These are phyloP conservation scores for Philonicus albiceps DNA, from an alignment of 2,888 invertebrate species.

Conservation along the genomic window DNA sequence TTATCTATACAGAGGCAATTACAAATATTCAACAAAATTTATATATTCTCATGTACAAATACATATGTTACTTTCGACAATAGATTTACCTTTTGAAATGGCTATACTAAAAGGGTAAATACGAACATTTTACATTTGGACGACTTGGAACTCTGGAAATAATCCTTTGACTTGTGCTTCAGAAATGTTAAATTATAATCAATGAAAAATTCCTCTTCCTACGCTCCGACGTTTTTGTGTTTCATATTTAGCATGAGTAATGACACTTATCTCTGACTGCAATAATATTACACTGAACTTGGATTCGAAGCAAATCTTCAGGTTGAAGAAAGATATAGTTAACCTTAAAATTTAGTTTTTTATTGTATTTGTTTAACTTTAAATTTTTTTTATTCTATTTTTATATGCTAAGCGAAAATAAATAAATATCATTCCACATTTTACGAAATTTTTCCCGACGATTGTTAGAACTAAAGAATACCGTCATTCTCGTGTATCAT, in stretches of 20 bases:
- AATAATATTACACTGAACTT: background rate
- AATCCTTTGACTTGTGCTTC: background rate
- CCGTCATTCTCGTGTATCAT: conserved; percentile 28
- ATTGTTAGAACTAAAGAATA: background rate
- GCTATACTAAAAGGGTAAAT: too few species aligned
- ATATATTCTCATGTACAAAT: too few species aligned
- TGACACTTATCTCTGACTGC: conserved; percentile 18
- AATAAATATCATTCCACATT: background rate
- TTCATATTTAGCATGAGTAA: conserved; percentile 28
- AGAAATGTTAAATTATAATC: background rate
- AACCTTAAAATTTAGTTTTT: too few species aligned
- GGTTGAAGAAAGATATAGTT: background rate
- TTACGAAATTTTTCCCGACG: background rate
- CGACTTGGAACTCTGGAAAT: background rate
- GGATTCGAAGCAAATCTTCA: background rate
- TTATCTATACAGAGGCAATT: too few species aligned
- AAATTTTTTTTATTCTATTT: too few species aligned
- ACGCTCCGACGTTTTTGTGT: background rate
- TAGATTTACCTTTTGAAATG: too few species aligned
- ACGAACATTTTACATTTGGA: too few species aligned
- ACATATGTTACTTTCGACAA: too few species aligned
- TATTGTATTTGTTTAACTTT: too few species aligned
- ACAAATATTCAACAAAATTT: too few species aligned
- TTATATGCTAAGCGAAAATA: too few species aligned
- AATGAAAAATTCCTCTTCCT: background rate